These are phyloP conservation scores for Leucania comma DNA, from an alignment of 2,888 invertebrate genomes.

Conservation along the genomic window DNA sequence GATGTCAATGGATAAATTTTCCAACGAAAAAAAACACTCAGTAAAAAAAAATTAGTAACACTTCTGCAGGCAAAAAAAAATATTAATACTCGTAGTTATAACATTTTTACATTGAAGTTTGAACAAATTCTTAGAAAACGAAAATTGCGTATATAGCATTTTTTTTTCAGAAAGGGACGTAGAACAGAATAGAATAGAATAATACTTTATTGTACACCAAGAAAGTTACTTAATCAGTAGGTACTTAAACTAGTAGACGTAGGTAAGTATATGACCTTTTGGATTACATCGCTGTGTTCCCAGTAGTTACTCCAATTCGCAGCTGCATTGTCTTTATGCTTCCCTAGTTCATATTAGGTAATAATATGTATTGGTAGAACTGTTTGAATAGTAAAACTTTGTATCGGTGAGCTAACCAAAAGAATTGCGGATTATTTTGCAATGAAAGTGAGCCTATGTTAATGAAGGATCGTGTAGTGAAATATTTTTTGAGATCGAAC, in stretches of 20 bases:
- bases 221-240: too few species aligned
- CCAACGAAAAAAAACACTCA: too few species aligned
- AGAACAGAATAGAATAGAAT: too few species aligned
- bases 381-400: background rate
- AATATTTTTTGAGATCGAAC: too few species aligned
- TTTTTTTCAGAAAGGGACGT: too few species aligned
- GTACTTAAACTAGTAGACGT: too few species aligned
- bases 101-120: too few species aligned
- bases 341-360: background rate
- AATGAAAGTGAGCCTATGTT: background rate
- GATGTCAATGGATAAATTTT: too few species aligned
- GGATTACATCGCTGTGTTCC: slow-evolving; percentile 18
- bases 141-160: background rate
- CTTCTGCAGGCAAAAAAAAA: background rate
- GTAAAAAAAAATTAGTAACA: background rate
- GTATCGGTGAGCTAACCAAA: background rate
- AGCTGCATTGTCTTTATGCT: slow-evolving; percentile 24
- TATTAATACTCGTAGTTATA: background rate
- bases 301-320: slow-evolving; percentile 33
- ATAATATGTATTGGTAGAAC: background rate
- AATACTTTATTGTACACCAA: too few species aligned
- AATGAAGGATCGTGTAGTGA: too few species aligned
- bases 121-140: too few species aligned
- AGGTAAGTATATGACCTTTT: background rate
- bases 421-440: background rate